phyloP scores from a whole-genome alignment of 1,140 invertebrate species.

The Diabrotica undecimpunctata region DNA sequence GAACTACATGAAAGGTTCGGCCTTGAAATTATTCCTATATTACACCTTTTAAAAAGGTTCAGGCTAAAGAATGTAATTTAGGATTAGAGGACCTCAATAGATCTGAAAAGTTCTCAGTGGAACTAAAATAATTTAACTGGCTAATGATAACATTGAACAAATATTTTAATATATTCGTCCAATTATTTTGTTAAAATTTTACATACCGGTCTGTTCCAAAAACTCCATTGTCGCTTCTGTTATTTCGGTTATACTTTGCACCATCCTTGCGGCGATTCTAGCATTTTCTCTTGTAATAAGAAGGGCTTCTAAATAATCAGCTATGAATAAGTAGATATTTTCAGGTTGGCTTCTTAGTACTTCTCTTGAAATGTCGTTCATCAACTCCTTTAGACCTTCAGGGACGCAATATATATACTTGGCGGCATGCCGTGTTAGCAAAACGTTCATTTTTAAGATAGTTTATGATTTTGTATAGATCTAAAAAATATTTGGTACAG shows the following conservation, averaged over 20 bases:
- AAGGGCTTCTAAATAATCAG: constrained; percentile 64
- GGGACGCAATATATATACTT: constrained; percentile 50
- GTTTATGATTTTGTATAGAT: too few relatives aligned
- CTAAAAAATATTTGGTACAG: too few relatives aligned
- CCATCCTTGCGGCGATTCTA: constrained; percentile 51
- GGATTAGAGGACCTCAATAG: too few relatives aligned
- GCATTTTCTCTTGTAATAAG: constrained; percentile 64
- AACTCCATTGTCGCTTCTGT: constrained; percentile 47
- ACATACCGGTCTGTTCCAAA: constrained; percentile 46
- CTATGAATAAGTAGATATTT: constrained; percentile 61
- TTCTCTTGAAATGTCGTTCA: constrained; percentile 66
- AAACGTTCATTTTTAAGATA: constrained; percentile 38
- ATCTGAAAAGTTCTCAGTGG: too few relatives aligned
- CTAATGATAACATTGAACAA: too few relatives aligned
- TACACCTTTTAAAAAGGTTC: too few relatives aligned
- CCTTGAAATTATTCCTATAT: too few relatives aligned
- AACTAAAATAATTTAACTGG: too few relatives aligned
- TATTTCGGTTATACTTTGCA: constrained; percentile 48
- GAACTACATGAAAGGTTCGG: too few relatives aligned
- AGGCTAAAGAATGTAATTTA: too few relatives aligned
- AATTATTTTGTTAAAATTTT: not conserved
- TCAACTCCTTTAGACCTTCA: constrained; percentile 64
- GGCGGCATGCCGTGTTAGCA: constrained; percentile 43
- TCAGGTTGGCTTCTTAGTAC: constrained; percentile 61
- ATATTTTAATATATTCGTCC: not conserved